Percentiles rank a stretch among this genome's conserved stretches.
Evolutionary conservation across 2,888 invertebrate species (phyloP).

Genomic region (Drosophila robusta): DNA sequence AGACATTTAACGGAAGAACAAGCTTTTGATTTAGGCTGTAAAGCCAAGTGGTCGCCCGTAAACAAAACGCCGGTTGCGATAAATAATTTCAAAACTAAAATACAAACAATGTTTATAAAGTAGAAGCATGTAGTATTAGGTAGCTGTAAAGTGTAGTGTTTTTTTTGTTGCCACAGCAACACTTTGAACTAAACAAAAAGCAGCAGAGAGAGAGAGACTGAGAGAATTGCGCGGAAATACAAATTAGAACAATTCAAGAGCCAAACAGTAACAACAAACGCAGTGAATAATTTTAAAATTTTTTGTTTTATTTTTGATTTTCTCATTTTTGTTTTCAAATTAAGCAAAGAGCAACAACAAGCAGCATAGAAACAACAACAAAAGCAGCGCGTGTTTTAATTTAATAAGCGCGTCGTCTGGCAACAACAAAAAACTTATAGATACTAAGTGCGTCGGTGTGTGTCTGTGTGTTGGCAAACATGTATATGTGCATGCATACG

Average conservation of each 20-base stretch:
- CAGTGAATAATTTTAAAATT: slow-evolving; percentile 30
- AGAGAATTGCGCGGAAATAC: slow-evolving; percentile 61
- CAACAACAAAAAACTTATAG: slow-evolving; percentile 69
- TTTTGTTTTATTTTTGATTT: slow-evolving; percentile 17
- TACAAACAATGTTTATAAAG: slow-evolving; percentile 2
- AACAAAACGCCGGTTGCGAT: slow-evolving; percentile 63
- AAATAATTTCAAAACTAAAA: slow-evolving; percentile 14
- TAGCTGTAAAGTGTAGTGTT: slow-evolving; percentile 21
- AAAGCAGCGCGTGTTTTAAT: slow-evolving; percentile 70
- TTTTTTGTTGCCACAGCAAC: slow-evolving; percentile 53
- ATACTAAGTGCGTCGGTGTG: slow-evolving; percentile 59
- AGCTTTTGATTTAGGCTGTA: slow-evolving; percentile 1
- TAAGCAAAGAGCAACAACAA: slow-evolving; percentile 42
- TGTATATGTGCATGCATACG: slow-evolving; percentile 28
- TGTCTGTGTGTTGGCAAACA: slow-evolving; percentile 39
- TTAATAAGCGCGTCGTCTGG: slow-evolving; percentile 68
- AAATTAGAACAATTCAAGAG: slow-evolving; percentile 65
- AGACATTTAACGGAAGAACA: slow-evolving; percentile 13
- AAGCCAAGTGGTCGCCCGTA: not conserved
- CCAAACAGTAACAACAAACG: slow-evolving; percentile 33
- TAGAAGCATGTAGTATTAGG: slow-evolving; percentile 3
- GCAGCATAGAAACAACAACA: slow-evolving; percentile 47
- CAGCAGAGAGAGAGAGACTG: not conserved
- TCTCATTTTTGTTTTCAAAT: slow-evolving; percentile 42
- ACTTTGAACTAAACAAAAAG: slow-evolving; percentile 33